Evolutionary conservation across 2,113 vertebrate species (phyloP), one percentile per base, ranked within the genome.

Genomic region (Cyanoliseus patagonus): DNA sequence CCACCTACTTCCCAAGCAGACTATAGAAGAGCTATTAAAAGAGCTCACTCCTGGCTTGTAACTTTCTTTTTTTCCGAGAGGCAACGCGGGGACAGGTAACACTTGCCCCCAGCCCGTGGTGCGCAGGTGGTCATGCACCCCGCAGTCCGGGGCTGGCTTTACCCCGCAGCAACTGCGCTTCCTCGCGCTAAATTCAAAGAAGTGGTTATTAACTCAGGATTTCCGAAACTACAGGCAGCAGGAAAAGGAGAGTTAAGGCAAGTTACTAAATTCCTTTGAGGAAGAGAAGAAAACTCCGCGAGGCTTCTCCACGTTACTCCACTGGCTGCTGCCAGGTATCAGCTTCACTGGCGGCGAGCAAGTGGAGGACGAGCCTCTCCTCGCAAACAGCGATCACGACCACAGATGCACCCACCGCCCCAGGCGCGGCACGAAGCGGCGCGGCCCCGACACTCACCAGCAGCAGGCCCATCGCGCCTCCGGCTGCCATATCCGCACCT

Each of bases 61-160:
- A 6, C 2, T 51, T 16, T 2, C 25, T 35, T 41, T 61, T 30
- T 17, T 33, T 4, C 17, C 4, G 13, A 18, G 16, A 6, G 14
- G 23, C 57, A 59, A 20, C 55, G 20, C 33, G 20, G 13, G 13
- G 55, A 59, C 33, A 59, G 20, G 20, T 13, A 13, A 59, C 33
- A n/a, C 33, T n/a, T 59, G 13, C 57, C 55, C 55, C 31, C 31
- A 57, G 11, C 55, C 55, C 31, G 31, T 20, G 31, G 31, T 13
- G 31, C 31, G 53, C 53, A 33, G 53, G 31, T 20, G 53, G 19
- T 57, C 31, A 33, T 14, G 9, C 55, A 14, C 31, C 31, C 42
- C 37, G 17, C 42, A 19, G 3, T 1, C 33, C 7, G 8, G 13
- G 6, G 5, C 41, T 0, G 16, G 1, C 2, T 0, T 19, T 4